Conservation (phyloP, 2,888 invertebrate genomes). For the Pseudanteris insignis region DNA sequence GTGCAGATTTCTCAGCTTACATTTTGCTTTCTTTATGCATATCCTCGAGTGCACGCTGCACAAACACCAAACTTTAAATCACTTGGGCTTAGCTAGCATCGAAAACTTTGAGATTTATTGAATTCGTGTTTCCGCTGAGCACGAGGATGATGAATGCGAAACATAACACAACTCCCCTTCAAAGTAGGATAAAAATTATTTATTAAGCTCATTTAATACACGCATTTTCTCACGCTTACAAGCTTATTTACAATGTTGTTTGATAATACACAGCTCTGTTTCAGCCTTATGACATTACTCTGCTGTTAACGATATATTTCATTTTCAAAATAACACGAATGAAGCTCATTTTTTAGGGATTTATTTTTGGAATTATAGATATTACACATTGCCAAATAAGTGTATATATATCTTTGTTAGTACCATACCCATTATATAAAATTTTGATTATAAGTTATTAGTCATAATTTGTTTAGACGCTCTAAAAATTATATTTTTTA, state of each 20-base stretch:
- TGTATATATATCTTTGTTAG: too few relatives aligned
- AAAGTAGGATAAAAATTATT: constrained; percentile 38
- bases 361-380: too few relatives aligned
- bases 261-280: constrained; percentile 30
- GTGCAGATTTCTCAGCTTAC: constrained; percentile 41
- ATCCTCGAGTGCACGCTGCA: constrained; percentile 19
- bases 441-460: too few relatives aligned
- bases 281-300: constrained; percentile 16
- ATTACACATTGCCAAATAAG: too few relatives aligned
- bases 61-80: constrained; percentile 30
- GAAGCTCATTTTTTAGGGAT: too few relatives aligned
- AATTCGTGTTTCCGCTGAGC: constrained; percentile 22
- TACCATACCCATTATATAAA: too few relatives aligned
- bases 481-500: too few relatives aligned
- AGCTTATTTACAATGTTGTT: constrained; percentile 33
- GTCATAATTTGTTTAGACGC: too few relatives aligned
- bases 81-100: constrained; percentile 15
- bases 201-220: constrained; percentile 41
- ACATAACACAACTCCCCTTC: constrained; percentile 29
- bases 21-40: constrained; percentile 21
- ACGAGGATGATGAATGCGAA: constrained; percentile 26
- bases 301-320: too few relatives aligned
- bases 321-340: too few relatives aligned
- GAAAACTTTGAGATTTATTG: constrained; percentile 32
- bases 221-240: constrained; percentile 17